Evolutionary conservation across 2,888 invertebrate species (phyloP).

Genomic region (Rhabditoides inermis): DNA sequence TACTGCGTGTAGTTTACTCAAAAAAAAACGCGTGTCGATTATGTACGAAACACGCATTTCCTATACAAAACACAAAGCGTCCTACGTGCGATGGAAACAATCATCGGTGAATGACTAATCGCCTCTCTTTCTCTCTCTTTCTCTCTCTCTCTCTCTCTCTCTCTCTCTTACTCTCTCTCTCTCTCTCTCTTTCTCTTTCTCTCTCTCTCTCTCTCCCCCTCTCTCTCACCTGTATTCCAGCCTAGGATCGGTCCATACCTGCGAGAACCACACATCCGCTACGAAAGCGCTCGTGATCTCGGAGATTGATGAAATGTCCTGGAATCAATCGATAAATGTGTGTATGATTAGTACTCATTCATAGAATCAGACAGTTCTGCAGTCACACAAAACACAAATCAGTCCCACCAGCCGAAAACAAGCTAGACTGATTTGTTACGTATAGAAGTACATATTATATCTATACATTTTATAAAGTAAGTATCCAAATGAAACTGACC

Average conservation of each 20-base stretch:
- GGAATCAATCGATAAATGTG: slow-evolving; percentile 5
- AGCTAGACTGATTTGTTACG: no score
- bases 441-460: slow-evolving; percentile 1
- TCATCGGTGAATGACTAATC: neutral
- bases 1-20: no score
- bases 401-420: no score
- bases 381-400: slow-evolving; percentile 1
- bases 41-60: no score
- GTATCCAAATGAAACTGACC: slow-evolving; percentile 12
- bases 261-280: slow-evolving; percentile 51
- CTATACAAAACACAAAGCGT: neutral
- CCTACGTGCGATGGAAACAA: neutral
- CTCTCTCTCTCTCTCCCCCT: neutral
- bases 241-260: slow-evolving; percentile 48
- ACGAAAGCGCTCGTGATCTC: slow-evolving; percentile 49
- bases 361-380: neutral
- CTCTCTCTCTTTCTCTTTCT: neutral
- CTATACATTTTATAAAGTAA: slow-evolving; percentile 2
- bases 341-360: neutral
- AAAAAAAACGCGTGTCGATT: no score
- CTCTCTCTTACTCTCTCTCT: no score
- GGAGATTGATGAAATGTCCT: slow-evolving; percentile 49
- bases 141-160: no score
- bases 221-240: slow-evolving; percentile 33
- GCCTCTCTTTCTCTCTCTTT: neutral